phyloP scores from a whole-genome alignment of 2,888 invertebrate species.

The Colostygia pectinataria region DNA sequence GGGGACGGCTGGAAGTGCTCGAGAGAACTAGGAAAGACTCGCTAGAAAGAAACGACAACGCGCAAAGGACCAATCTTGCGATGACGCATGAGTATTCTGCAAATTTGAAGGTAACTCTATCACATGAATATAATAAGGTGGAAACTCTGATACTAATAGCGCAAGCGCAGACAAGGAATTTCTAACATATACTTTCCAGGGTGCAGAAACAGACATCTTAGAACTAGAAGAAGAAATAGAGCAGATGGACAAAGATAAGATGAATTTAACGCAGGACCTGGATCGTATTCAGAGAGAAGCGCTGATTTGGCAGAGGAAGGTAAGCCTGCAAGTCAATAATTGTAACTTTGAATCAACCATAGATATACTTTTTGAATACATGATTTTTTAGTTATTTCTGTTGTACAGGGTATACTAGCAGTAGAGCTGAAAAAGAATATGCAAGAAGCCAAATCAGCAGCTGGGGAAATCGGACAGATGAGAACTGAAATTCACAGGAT shows the following conservation, averaged over 20 bases:
- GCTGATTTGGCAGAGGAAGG: conserved; percentile 92
- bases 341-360: too few relatives aligned
- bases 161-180: too few relatives aligned
- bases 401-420: conserved; percentile 82
- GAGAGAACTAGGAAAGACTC: conserved; percentile 85
- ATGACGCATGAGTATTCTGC: conserved; percentile 81
- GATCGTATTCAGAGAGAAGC: conserved; percentile 86
- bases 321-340: conserved; percentile 42
- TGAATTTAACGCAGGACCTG: conserved; percentile 84
- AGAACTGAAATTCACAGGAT: conserved; percentile 92
- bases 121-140: too few relatives aligned
- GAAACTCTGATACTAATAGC: too few relatives aligned
- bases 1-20: conserved; percentile 83
- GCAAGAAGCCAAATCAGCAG: conserved; percentile 84
- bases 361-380: too few relatives aligned
- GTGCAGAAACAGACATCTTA: conserved; percentile 86
- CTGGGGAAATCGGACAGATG: conserved; percentile 90
- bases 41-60: conserved; percentile 79
- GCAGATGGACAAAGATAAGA: conserved; percentile 86
- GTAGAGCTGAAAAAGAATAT: conserved; percentile 88
- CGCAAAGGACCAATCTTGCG: conserved; percentile 82
- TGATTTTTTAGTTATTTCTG: conserved; percentile 11
- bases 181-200: conserved; percentile 62
- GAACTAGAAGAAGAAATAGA: conserved; percentile 87
- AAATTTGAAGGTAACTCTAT: conserved; percentile 75